Evolutionary conservation across 2,888 invertebrate species (phyloP).

Genomic region (Tiliacea citrago): DNA sequence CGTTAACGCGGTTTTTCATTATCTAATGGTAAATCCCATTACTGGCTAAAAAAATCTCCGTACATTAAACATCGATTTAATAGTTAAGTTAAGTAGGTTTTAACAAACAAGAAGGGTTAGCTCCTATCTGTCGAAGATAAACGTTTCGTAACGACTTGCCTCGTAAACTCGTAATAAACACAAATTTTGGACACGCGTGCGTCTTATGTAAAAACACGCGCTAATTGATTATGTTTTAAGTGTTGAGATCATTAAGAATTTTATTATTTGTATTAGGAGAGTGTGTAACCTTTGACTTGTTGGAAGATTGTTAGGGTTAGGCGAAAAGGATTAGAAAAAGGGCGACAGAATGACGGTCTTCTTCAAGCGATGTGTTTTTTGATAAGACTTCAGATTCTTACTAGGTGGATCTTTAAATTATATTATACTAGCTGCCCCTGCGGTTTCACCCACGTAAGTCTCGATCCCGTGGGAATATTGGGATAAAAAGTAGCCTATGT

Average conservation of each 20-base stretch:
- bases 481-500: too few relatives aligned
- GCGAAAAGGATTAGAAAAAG: neutral
- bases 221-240: slow-evolving; percentile 39
- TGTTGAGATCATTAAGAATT: slow-evolving; percentile 36
- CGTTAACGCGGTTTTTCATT: slow-evolving; percentile 5
- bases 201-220: slow-evolving; percentile 44
- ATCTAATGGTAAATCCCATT: neutral
- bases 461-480: too few relatives aligned
- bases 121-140: slow-evolving; percentile 37
- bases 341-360: neutral
- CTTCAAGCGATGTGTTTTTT: too few relatives aligned
- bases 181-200: slow-evolving; percentile 45
- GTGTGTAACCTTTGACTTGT: slow-evolving; percentile 2
- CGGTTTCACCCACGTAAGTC: too few relatives aligned
- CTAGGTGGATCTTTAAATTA: too few relatives aligned
- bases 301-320: neutral
- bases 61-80: slow-evolving; percentile 41
- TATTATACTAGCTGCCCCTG: too few relatives aligned
- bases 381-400: too few relatives aligned
- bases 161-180: slow-evolving; percentile 30
- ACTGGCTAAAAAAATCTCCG: slow-evolving; percentile 14
- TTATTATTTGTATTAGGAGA: neutral
- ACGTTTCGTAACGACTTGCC: slow-evolving; percentile 44
- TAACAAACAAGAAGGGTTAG: slow-evolving; percentile 26
- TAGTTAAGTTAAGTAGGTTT: slow-evolving; percentile 11